A percentile compares a stretch with the other conserved stretches of the same genome.
phyloP scores from a whole-genome alignment of 2,888 invertebrate species.

The Biston betularia region DNA sequence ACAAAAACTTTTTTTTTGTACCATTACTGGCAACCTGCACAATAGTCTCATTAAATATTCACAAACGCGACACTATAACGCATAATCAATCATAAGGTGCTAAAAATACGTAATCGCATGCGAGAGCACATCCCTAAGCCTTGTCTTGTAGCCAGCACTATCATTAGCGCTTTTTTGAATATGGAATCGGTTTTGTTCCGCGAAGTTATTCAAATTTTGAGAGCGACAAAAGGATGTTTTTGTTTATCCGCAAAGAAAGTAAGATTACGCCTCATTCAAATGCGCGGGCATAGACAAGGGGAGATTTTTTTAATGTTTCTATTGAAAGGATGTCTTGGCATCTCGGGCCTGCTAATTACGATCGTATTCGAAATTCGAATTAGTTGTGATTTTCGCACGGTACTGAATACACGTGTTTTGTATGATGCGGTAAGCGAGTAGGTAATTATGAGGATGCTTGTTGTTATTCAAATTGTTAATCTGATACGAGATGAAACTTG shows the following conservation, averaged over 20 bases:
- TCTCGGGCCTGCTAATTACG: slow-evolving; percentile 66
- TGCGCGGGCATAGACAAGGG: slow-evolving; percentile 60
- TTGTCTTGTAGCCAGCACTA: slow-evolving; percentile 69
- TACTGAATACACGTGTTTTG: slow-evolving; percentile 60
- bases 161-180: slow-evolving; percentile 78
- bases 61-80: slow-evolving; percentile 76
- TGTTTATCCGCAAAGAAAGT: slow-evolving; percentile 77
- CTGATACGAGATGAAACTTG: slow-evolving; percentile 11
- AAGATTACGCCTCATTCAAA: slow-evolving; percentile 54
- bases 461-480: slow-evolving; percentile 51
- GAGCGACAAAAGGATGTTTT: slow-evolving; percentile 75
- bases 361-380: slow-evolving; percentile 65
- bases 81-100: slow-evolving; percentile 84
- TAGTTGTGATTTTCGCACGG: slow-evolving; percentile 74
- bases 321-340: slow-evolving; percentile 39
- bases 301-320: slow-evolving; percentile 50
- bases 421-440: slow-evolving; percentile 57
- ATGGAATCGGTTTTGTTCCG: slow-evolving; percentile 39
- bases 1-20: slow-evolving; percentile 51
- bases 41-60: slow-evolving; percentile 75
- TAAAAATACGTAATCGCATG: slow-evolving; percentile 80
- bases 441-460: slow-evolving; percentile 65
- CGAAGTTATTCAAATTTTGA: slow-evolving; percentile 71
- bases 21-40: slow-evolving; percentile 72
- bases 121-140: slow-evolving; percentile 75